Conservation (phyloP, 2,113 vertebrate genomes). For the Toxotes chatareus region DNA sequence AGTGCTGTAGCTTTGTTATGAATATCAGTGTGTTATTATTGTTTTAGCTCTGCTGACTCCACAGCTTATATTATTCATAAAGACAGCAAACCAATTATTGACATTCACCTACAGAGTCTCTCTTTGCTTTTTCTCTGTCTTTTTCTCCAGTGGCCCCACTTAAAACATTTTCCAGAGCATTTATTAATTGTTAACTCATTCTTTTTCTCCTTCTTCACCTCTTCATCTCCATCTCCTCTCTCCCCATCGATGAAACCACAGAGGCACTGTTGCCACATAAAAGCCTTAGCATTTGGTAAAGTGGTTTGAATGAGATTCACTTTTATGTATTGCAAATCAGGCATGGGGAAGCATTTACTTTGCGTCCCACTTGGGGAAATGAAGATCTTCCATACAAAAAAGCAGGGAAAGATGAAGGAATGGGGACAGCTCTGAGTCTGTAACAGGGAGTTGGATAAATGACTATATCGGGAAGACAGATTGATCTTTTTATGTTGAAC, state of each 20-base stretch:
- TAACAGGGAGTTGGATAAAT: slow-evolving; percentile 61
- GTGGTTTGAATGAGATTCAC: slow-evolving; percentile 55
- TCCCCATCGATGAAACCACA: slow-evolving; percentile 45
- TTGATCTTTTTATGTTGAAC: slow-evolving; percentile 71
- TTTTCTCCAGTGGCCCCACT: slow-evolving; percentile 38
- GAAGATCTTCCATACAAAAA: slow-evolving; percentile 59
- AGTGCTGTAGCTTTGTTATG: slow-evolving; percentile 56
- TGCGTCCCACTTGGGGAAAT: slow-evolving; percentile 65
- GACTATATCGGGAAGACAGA: slow-evolving; percentile 49
- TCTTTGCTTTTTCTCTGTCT: slow-evolving; percentile 16
- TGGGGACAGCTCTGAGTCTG: slow-evolving; percentile 57
- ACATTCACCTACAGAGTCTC: slow-evolving; percentile 48
- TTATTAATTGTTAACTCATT: slow-evolving; percentile 57
- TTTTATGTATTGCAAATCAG: slow-evolving; percentile 59
- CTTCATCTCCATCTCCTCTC: slow-evolving; percentile 29
- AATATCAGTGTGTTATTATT: slow-evolving; percentile 61
- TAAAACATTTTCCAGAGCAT: slow-evolving; percentile 48
- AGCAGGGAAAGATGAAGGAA: slow-evolving; percentile 61
- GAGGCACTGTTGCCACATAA: slow-evolving; percentile 57
- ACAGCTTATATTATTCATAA: slow-evolving; percentile 66
- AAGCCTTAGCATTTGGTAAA: slow-evolving; percentile 48
- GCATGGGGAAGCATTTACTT: slow-evolving; percentile 62
- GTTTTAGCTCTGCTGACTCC: slow-evolving; percentile 59
- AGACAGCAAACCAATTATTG: slow-evolving; percentile 58
- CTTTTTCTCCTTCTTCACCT: slow-evolving; percentile 16